Evolutionary conservation across 2,888 invertebrate species (phyloP).

Genomic region (Scaptomyza polygonia): DNA sequence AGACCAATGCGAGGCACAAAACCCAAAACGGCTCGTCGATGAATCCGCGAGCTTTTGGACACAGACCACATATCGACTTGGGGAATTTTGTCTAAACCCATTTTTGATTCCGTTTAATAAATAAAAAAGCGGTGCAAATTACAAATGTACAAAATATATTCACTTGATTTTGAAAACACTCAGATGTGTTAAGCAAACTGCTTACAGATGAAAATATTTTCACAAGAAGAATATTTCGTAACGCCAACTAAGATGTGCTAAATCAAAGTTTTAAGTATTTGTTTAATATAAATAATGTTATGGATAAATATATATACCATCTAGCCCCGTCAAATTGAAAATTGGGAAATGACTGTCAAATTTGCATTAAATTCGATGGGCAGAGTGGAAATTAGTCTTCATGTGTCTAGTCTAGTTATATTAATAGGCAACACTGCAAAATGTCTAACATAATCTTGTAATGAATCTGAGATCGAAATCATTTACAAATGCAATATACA

Average conservation of each 20-base stretch:
- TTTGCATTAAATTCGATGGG: no score
- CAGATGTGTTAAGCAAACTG: neutral
- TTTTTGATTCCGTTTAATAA: neutral
- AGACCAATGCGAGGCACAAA: constrained; percentile 78
- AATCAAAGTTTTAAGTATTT: no score
- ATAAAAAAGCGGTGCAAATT: neutral
- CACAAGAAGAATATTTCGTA: neutral
- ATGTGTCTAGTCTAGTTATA: no score
- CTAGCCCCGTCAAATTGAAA: no score
- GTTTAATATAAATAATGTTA: no score
- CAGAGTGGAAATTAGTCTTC: no score
- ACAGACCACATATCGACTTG: constrained; percentile 38
- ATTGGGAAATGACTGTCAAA: no score
- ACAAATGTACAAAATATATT: neutral
- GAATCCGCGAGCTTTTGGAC: constrained; percentile 33
- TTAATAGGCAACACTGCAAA: no score
- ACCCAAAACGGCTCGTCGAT: constrained; percentile 65
- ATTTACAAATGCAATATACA: no score
- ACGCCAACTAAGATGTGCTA: constrained; percentile 1
- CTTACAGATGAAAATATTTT: neutral
- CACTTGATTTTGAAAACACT: neutral
- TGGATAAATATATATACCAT: no score
- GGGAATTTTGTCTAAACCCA: constrained; percentile 32
- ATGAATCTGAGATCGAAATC: no score
- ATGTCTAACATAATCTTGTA: no score